Conservation (phyloP, 2,797 vertebrate genomes). For the Bradypus variegatus region DNA sequence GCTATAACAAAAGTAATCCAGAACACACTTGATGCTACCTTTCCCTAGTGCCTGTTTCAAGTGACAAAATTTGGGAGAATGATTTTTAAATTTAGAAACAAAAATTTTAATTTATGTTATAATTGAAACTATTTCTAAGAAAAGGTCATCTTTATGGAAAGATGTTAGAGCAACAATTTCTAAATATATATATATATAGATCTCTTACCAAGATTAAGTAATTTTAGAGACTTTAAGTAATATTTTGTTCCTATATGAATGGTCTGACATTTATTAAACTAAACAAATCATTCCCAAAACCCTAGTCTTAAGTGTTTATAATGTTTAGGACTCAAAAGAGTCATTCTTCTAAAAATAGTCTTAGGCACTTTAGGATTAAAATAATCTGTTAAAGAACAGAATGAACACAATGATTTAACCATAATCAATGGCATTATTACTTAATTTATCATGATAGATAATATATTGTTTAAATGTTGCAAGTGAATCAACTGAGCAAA, state of each 20-base stretch:
- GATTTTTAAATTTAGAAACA: constrained; percentile 35
- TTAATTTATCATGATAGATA: neutral
- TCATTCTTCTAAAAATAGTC: constrained; percentile 14
- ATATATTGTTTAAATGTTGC: neutral
- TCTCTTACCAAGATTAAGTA: neutral
- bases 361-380: constrained; percentile 5
- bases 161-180: constrained; percentile 31
- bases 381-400: constrained; percentile 1
- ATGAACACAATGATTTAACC: neutral
- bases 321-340: neutral
- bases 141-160: neutral
- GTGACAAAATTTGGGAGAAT: neutral
- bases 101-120: constrained; percentile 1
- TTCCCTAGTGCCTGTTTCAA: neutral
- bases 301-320: neutral
- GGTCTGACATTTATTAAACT: neutral
- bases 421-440: neutral
- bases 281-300: neutral
- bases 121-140: constrained; percentile 1
- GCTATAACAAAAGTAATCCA: neutral
- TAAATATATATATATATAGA: neutral
- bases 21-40: neutral
- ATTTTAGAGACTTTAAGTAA: neutral
- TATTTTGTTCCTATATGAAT: neutral
- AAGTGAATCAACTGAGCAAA: neutral